Evolutionary conservation across 1,140 invertebrate genomes (phyloP), one percentile per base, ranked within the genome.

Genomic region (Heliothis subflexa): DNA sequence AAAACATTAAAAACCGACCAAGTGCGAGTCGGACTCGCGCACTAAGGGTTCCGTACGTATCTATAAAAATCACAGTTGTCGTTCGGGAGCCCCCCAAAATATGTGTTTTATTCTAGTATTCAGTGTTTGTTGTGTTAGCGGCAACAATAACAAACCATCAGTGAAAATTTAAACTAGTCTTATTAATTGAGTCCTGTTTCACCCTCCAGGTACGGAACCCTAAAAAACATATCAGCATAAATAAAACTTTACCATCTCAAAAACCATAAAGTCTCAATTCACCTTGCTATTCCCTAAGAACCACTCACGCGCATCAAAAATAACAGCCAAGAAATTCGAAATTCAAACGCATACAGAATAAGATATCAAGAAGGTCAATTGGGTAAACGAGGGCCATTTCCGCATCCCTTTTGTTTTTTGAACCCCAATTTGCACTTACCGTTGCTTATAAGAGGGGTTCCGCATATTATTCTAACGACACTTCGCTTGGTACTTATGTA

Each of bases 341-440:
- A 49, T 66, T 66, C 40, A 66, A 66, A 66, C 40, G 18, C 18
- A 64, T 25, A 28, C 21, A 13, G 21, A 21, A 55, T 4, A 55
- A 55, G 52, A 16, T 11, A 21, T 57, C 18, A 47, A 66, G 1
- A 5, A 66, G 62, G 40, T 47, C 61, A 64, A 64, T 64, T 47
- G 33, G 61, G 52, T 16, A 64, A 64, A 64, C 28, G 33, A 28
- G n/a, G 33, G 33, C 13, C 33, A 5, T 16, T 47, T 74, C 59
- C 16, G 47, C 55, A 49, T 25, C 21, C 40, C 55, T 47, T 74
- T 49, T 61, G 7, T 61, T 61, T 61, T 74, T 61, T 49, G 16
- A 25, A 18, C 59, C 66, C 47, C 72, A 59, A 61, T 74, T 61
- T 74, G 55, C 72, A 47, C 55, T 59, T 45, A 57, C 21, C 12